A percentile compares a stretch with the other conserved stretches of the same genome.
These are phyloP conservation scores for Drosophila tsacasi DNA, from an alignment of 1,140 invertebrate genomes.

Conservation along the genomic window DNA sequence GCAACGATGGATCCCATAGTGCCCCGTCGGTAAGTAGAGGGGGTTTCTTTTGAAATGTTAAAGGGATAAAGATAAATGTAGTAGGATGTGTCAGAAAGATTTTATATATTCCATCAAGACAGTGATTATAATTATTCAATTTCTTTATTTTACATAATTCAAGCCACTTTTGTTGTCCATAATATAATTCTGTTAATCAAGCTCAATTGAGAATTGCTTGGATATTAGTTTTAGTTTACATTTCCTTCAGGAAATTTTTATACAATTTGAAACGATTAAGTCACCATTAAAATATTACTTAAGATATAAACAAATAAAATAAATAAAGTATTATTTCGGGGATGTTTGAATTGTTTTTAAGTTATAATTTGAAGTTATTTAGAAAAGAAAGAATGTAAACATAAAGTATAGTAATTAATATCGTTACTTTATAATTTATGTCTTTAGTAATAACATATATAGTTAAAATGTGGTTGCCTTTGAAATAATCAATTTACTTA, in stretches of 20 bases:
- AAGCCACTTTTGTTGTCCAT: neutral
- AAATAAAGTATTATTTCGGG: neutral
- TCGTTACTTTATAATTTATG: no score
- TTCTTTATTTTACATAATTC: neutral
- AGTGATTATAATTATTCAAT: neutral
- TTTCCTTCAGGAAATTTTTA: neutral
- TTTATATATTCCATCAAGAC: no score
- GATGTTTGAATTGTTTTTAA: neutral
- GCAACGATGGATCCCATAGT: slow-evolving; percentile 79
- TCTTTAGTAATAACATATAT: no score
- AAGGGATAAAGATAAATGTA: neutral
- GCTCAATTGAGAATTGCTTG: neutral
- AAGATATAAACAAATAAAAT: neutral
- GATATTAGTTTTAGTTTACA: no score
- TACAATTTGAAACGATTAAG: neutral
- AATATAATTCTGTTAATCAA: neutral
- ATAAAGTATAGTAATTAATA: no score
- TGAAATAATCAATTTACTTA: neutral
- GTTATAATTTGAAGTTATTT: no score
- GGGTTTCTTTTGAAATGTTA: neutral
- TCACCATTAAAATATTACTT: neutral
- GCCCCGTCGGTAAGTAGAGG: slow-evolving; percentile 78
- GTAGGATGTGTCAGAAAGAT: neutral
- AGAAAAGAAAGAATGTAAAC: no score
- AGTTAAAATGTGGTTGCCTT: neutral